phyloP scores from a whole-genome alignment of 92 coral and sea anemone genomes.

The Virgularia gustaviana region DNA sequence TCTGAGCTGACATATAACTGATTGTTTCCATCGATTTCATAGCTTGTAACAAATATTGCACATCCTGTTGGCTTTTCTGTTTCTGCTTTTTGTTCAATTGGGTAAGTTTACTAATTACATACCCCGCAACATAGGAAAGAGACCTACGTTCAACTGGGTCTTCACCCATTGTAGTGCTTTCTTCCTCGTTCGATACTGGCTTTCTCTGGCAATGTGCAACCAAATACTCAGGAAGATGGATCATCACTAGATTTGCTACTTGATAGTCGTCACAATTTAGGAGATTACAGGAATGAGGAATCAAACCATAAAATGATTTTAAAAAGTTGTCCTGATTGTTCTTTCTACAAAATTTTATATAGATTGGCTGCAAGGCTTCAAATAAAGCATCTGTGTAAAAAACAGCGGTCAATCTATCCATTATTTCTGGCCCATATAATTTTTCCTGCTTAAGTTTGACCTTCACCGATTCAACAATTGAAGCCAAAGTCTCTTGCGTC shows the following conservation, averaged over 20 bases:
- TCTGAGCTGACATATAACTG: not conserved
- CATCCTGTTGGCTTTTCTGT: not conserved
- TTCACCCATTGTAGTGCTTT: not conserved
- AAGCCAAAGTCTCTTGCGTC: not conserved
- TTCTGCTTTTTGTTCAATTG: not conserved
- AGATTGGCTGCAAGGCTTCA: not conserved
- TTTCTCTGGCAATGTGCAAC: not conserved
- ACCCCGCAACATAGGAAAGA: slow-evolving; percentile 1
- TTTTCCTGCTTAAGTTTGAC: not conserved
- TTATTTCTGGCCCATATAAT: not conserved
- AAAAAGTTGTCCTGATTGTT: not conserved
- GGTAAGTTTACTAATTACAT: not conserved
- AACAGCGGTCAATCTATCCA: not conserved
- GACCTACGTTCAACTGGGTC: slow-evolving; percentile 3
- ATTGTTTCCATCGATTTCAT: slow-evolving; percentile 1
- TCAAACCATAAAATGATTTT: slow-evolving; percentile 13
- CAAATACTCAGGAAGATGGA: not conserved
- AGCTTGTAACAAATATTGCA: not conserved
- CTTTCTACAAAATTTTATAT: not conserved
- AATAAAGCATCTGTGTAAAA: not conserved
- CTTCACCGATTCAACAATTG: not conserved
- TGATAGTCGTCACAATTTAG: not conserved
- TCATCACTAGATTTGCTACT: slow-evolving; percentile 11
- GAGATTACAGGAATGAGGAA: not conserved
- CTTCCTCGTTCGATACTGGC: not conserved